Base-by-base conservation (phyloP, 2,888 invertebrate genomes). In the Choristoneura rosaceana region DNA sequence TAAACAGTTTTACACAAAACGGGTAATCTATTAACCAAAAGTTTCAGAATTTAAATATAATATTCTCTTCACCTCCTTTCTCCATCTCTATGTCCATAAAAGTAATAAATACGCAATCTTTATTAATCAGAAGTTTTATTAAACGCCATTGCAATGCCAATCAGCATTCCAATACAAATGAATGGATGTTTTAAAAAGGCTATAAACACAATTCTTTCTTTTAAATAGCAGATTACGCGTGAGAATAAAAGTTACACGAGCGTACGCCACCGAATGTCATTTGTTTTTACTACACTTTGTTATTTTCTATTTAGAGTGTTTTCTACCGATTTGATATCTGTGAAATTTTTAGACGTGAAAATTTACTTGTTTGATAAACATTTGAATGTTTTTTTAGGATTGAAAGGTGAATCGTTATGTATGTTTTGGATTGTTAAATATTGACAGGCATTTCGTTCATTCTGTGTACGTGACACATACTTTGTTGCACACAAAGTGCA, bases 401-500 rank as follows among this genome's bases (percentile, higher is more conserved):
- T 5, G 4, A 38, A 7, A 38, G 7, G 5, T 38, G 38, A 38
- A 38, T 38, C 7, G 7, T 7, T 7, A 5, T 38, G 7, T 7
- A 38, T 38, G 7, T 7, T 38, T 7, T 3, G 5, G 38, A 38
- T 38, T 7, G 4, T 38, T 38, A 38, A 38, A 7, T 38, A 38
- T 4, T 55, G 3, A 25, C 25, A 9, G 3, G 12, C 25, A 12
- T 25, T 55, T 25, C 25, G 25, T 55, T 55, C 3, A 55, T 55
- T 55, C 10, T 4, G 55, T 55, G n/a, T 25, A 52, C 52, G 52
- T 64, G 52, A n/a, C 38, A 17, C 34, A 64, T 25, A 64, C 47
- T 5, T 15, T 50, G 50, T 47, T 66, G 34, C n/a, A 50, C 4
- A 43, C 34, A 17, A 43, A 52, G 8, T 12, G 34, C 58, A 34